phyloP scores from a whole-genome alignment of 2,797 vertebrate species.

The Hylomyscus alleni region DNA sequence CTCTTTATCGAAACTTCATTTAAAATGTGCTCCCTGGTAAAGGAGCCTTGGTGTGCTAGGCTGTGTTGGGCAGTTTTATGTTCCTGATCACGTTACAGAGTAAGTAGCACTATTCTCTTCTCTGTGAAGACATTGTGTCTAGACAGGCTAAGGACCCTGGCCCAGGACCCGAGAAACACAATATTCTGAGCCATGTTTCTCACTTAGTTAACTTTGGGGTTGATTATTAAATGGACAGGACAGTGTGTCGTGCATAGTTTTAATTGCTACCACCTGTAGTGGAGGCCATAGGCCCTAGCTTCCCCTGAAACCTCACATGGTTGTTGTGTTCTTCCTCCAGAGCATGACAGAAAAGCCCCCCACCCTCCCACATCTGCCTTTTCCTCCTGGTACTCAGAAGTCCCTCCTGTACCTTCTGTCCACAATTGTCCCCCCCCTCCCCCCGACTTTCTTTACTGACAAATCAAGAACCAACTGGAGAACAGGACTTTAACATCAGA shows the following conservation, averaged over 20 bases:
- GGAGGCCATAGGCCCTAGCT: not conserved
- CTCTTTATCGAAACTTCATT: not conserved
- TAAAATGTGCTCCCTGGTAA: not conserved
- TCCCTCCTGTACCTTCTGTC: not conserved
- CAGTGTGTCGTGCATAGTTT: not conserved
- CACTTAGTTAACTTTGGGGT: not conserved
- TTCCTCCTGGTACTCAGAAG: not conserved
- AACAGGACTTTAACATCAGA: not conserved
- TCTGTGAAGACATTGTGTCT: not conserved
- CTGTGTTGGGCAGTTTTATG: not conserved
- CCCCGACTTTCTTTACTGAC: not conserved
- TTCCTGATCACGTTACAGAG: not conserved
- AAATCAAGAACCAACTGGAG: not conserved
- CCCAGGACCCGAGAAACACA: not conserved
- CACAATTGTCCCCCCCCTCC: not conserved
- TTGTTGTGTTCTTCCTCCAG: not conserved
- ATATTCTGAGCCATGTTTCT: not conserved
- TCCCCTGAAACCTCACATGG: not conserved
- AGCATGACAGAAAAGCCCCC: not conserved
- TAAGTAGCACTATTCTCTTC: not conserved
- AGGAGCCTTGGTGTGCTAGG: not conserved
- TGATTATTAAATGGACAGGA: not conserved
- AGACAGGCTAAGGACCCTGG: not conserved
- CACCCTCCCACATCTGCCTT: not conserved
- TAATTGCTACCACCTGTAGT: not conserved